Conservation (phyloP, 1,140 invertebrate species). For the Ridgeia piscesae region DNA sequence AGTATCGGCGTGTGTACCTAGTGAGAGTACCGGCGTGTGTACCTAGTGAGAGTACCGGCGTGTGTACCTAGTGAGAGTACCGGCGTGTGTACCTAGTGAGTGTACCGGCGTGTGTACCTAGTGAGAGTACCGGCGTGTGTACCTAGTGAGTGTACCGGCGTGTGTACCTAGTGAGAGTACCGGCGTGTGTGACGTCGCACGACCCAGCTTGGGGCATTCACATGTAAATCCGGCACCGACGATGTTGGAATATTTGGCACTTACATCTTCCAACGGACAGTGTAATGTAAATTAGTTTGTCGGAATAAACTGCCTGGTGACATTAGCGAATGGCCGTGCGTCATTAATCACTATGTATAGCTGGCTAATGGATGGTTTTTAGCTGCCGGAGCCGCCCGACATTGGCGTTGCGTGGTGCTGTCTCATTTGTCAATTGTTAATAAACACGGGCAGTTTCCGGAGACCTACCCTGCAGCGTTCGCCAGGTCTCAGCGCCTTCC, state of each 20-base stretch:
- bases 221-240: neutral
- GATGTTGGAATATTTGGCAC: neutral
- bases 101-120: no score
- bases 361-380: neutral
- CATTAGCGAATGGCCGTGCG: neutral
- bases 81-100: no score
- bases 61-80: no score
- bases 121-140: no score
- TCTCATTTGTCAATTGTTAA: slow-evolving; percentile 6
- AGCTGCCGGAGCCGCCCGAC: neutral
- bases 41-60: no score
- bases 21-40: no score
- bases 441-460: neutral
- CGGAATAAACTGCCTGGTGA: neutral
- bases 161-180: no score
- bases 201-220: neutral
- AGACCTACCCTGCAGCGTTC: neutral
- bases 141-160: no score
- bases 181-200: neutral
- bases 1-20: no score
- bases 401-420: neutral
- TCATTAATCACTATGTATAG: neutral
- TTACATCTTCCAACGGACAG: neutral
- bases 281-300: slow-evolving; percentile 1
- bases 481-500: neutral